Base-by-base conservation (phyloP, 2,888 invertebrate genomes). In the Lamproptera curius region DNA sequence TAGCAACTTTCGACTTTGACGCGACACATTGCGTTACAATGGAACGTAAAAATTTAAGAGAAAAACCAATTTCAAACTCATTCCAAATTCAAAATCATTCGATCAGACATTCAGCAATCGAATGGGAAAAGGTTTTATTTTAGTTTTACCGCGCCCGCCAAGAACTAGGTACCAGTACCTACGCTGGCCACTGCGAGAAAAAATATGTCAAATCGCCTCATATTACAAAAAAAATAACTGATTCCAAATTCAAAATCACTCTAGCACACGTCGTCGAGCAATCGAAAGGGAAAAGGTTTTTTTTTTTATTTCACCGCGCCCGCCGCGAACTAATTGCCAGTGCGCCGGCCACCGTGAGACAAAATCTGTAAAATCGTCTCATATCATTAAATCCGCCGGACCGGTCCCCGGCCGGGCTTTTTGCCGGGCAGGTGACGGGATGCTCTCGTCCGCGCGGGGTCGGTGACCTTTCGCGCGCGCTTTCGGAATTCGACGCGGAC, bases 361-460 rank as follows among this genome's bases (percentile, higher is more conserved):
- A 49, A 58, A 68, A 62, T 68, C 69, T 71, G 65, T n/a, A 73
- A 76, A 74, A 70, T 65, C 63, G 66, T 69, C 69, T 53, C 47
- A 63, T 70, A 72, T 70, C 68, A 69, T 76, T 73, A 76, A 78
- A 74, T 75, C 73, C 26, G 70, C 65, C 63, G 56, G 67, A 73
- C 63, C 53, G 57, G 51, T 42, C 60, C 58, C 62, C 37, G 50
- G 49, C 56, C 56, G 45, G 65, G 73, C 75, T 82, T 83, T 83
- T 84, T 83, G 77, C 70, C 57, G 65, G 71, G 79, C 83, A 83
- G 83, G 84, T 83, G 83, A 75, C 77, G 76, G 76, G 80, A 80
- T 75, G 65, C 58, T 79, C 79, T 73, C 81, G 80, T 76, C 73
- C 58, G 59, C 55, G 61, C 50, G 47, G 74, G 81, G 82, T 76